These are phyloP conservation scores for Paedocypris micromegethes DNA, from an alignment of 2,797 vertebrate species.

Conservation along the genomic window DNA sequence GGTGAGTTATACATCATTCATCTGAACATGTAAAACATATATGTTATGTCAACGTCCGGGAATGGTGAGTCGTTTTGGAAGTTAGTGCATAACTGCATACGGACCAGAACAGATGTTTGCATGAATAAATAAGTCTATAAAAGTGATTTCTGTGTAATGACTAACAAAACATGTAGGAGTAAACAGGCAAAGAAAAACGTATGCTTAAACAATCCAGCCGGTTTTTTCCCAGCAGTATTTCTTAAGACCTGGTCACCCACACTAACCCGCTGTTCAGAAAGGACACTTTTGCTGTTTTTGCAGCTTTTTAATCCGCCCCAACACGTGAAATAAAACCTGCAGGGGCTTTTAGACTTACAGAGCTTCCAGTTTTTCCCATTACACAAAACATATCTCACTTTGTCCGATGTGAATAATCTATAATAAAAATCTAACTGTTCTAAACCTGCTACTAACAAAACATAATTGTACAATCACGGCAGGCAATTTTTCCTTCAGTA, in stretches of 20 bases:
- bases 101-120: not conserved
- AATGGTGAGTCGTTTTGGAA: not conserved
- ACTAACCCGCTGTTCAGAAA: not conserved
- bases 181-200: constrained; percentile 1
- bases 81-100: not conserved
- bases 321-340: constrained; percentile 1
- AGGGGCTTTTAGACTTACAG: constrained; percentile 7
- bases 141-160: not conserved
- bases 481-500: not conserved
- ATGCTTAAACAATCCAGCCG: not conserved
- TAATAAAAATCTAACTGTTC: constrained; percentile 2
- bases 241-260: not conserved
- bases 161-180: not conserved
- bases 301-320: constrained; percentile 10
- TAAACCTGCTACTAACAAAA: not conserved
- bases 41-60: not conserved
- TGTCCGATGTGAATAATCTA: constrained; percentile 14
- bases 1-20: not conserved
- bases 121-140: constrained; percentile 10
- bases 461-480: not conserved
- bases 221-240: not conserved
- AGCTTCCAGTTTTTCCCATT: not conserved
- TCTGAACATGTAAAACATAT: constrained; percentile 1
- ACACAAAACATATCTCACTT: constrained; percentile 5
- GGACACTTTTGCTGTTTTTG: not conserved